phyloP scores from a whole-genome alignment of 2,888 invertebrate species.

The Beris chalybata region DNA sequence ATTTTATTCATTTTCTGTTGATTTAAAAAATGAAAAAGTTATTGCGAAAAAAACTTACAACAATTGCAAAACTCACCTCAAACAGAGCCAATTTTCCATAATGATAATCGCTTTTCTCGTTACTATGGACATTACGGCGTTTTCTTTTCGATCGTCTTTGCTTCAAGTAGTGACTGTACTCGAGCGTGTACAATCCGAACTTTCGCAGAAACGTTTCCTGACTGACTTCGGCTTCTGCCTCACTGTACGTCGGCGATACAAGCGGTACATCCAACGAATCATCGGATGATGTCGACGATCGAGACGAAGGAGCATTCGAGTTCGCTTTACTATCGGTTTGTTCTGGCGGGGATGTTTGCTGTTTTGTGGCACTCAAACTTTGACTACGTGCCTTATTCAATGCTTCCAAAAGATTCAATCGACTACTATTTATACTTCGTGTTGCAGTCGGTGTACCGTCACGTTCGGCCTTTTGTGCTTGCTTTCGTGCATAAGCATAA shows the following conservation, averaged over 20 bases:
- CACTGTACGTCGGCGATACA: constrained; percentile 23
- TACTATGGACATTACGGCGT: constrained; percentile 52
- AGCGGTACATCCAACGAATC: constrained; percentile 44
- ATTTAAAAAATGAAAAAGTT: background rate
- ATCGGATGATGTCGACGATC: constrained; percentile 41
- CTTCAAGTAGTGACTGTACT: constrained; percentile 47
- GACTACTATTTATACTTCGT: constrained; percentile 47
- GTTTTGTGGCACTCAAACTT: constrained; percentile 17
- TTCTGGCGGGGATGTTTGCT: constrained; percentile 12
- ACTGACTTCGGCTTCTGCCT: constrained; percentile 44
- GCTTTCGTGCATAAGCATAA: background rate
- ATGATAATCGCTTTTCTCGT: constrained; percentile 52
- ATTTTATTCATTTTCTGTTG: constrained; percentile 45
- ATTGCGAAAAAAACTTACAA: constrained; percentile 4
- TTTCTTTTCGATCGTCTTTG: constrained; percentile 54
- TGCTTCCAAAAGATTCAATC: constrained; percentile 51
- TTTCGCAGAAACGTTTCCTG: constrained; percentile 50
- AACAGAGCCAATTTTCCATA: constrained; percentile 52
- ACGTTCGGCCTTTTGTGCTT: background rate
- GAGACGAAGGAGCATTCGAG: constrained; percentile 36
- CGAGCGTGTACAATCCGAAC: constrained; percentile 50
- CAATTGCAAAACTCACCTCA: constrained; percentile 27
- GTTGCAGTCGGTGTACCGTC: constrained; percentile 37
- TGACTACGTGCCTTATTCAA: constrained; percentile 49
- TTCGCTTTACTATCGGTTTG: constrained; percentile 14